These are phyloP conservation scores for Gnathonemus longibarbis DNA, from an alignment of 2,113 vertebrate genomes.

Conservation along the genomic window DNA sequence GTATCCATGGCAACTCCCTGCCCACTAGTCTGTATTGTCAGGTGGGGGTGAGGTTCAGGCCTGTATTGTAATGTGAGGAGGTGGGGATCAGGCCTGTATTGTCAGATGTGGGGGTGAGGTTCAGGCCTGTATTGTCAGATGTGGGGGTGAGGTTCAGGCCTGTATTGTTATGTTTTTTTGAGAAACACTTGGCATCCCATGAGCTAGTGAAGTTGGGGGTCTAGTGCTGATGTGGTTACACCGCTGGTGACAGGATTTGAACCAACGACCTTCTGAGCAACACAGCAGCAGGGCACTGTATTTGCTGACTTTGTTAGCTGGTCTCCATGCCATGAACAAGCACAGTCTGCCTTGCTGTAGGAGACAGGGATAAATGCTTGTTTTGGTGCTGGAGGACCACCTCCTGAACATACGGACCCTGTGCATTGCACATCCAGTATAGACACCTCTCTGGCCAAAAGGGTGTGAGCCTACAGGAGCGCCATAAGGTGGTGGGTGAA, in stretches of 20 bases:
- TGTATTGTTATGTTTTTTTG: background rate
- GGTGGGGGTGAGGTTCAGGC: conserved; percentile 12
- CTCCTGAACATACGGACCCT: background rate
- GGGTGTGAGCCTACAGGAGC: background rate
- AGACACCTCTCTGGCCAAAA: background rate
- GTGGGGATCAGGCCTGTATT: background rate
- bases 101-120: background rate
- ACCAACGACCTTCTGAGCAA: background rate
- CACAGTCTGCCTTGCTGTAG: background rate
- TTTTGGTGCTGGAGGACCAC: background rate
- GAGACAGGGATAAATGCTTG: background rate
- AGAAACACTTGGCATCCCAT: background rate
- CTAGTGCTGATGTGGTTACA: background rate
- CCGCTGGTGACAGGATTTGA: background rate
- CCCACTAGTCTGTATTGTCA: conserved; percentile 31
- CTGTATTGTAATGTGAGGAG: background rate
- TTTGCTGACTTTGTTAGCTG: background rate
- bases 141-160: background rate
- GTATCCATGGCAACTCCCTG: conserved; percentile 59
- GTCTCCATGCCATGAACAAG: background rate
- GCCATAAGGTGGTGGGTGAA: background rate
- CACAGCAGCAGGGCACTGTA: background rate
- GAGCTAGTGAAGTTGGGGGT: background rate
- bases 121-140: background rate
- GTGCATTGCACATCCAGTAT: background rate